Evolutionary conservation across 2,113 vertebrate species (phyloP).

Genomic region (Malaclemys terrapin): DNA sequence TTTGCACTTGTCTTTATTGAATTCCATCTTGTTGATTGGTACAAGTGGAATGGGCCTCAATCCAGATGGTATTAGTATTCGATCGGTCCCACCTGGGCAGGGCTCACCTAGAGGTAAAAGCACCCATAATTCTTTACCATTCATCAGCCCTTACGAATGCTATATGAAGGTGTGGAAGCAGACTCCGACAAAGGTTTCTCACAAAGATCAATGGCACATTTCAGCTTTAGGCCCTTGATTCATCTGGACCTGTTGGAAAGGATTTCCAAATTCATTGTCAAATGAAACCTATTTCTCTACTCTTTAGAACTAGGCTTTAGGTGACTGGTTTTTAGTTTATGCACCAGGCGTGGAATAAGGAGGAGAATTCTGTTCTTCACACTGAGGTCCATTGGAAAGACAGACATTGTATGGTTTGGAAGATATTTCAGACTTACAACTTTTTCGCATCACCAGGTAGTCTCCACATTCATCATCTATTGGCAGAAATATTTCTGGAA

Average conservation of each 20-base stretch:
- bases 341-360: not conserved
- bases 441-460: slow-evolving; percentile 98
- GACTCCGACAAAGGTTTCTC: not conserved
- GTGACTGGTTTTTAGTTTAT: not conserved
- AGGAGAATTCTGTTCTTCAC: not conserved
- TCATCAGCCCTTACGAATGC: not conserved
- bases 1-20: not conserved
- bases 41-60: not conserved
- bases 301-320: not conserved
- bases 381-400: not conserved
- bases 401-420: not conserved
- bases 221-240: not conserved
- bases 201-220: not conserved
- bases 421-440: slow-evolving; percentile 84
- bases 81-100: not conserved
- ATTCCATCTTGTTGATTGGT: not conserved
- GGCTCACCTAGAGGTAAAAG: not conserved
- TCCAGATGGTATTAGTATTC: not conserved
- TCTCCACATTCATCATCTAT: slow-evolving; percentile 98
- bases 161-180: not conserved
- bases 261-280: not conserved
- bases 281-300: not conserved
- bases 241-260: not conserved
- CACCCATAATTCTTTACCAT: not conserved
- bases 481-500: slow-evolving; percentile 97